Percentiles rank a stretch among this genome's conserved stretches.
These are phyloP conservation scores for Rhimphoctona megacephalus DNA, from an alignment of 2,888 invertebrate genomes.

Conservation along the genomic window DNA sequence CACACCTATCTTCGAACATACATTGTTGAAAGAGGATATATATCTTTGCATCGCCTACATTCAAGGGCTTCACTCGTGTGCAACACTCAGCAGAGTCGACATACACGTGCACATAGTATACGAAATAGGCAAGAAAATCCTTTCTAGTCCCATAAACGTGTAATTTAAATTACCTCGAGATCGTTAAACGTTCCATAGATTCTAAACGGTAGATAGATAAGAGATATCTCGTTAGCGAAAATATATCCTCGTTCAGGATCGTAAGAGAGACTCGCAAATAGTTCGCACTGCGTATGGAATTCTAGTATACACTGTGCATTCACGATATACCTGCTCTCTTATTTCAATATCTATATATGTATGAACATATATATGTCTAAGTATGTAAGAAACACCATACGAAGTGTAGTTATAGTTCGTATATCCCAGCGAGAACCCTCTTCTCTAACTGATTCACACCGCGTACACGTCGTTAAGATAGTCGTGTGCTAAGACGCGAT, in stretches of 20 bases:
- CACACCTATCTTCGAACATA: background rate
- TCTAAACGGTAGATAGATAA: constrained; percentile 30
- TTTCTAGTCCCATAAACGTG: constrained; percentile 51
- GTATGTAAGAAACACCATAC: constrained; percentile 22
- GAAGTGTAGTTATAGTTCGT: constrained; percentile 34
- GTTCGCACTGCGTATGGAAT: constrained; percentile 53
- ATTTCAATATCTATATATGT: constrained; percentile 25
- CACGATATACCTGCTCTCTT: constrained; percentile 15
- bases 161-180: constrained; percentile 66
- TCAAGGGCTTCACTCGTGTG: constrained; percentile 50
- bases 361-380: background rate
- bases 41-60: constrained; percentile 50
- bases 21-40: constrained; percentile 10
- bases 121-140: constrained; percentile 35
- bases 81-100: background rate
- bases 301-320: background rate
- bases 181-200: constrained; percentile 50
- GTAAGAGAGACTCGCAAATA: constrained; percentile 58
- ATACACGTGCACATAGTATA: background rate
- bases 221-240: constrained; percentile 62
- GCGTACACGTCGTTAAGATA: constrained; percentile 69
- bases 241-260: constrained; percentile 46
- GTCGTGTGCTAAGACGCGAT: constrained; percentile 48
- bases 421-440: constrained; percentile 32
- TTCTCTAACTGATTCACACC: constrained; percentile 63